Percentiles rank a stretch among this genome's conserved stretches.
Conservation (phyloP, 30 jellyfish, hydroid and myxozoan genomes). For the Turritopsis dohrnii region DNA sequence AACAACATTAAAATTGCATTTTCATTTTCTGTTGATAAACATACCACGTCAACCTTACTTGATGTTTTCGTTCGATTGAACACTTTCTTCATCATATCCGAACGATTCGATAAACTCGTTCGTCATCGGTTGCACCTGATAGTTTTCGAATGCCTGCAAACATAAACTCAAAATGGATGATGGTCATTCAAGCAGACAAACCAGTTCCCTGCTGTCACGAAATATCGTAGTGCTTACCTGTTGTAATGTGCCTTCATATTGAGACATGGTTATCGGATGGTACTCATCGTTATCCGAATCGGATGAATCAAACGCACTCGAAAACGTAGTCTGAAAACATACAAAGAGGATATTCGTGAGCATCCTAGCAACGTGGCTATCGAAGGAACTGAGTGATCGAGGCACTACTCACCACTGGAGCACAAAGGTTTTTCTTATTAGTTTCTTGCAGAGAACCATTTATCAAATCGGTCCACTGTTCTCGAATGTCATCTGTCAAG, state of each 20-base stretch:
- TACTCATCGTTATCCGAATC: constrained; percentile 87
- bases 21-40: neutral
- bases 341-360: neutral
- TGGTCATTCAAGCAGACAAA: too few relatives aligned
- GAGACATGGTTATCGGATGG: constrained; percentile 42
- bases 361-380: neutral
- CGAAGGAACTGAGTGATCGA: too few relatives aligned
- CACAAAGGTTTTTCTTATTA: constrained; percentile 48
- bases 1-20: neutral
- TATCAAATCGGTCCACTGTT: constrained; percentile 69
- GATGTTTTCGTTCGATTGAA: constrained; percentile 32
- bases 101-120: constrained; percentile 86
- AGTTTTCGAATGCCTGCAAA: constrained; percentile 87
- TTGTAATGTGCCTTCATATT: constrained; percentile 65
- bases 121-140: constrained; percentile 96
- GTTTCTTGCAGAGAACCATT: constrained; percentile 57
- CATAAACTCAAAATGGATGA: neutral
- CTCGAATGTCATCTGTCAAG: constrained; percentile 61
- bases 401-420: constrained; percentile 75
- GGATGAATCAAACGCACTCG: constrained; percentile 35
- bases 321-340: constrained; percentile 1
- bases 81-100: constrained; percentile 66
- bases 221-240: constrained; percentile 55
- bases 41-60: constrained; percentile 20
- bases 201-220: too few relatives aligned